Percentiles rank a stretch among this genome's conserved stretches.
Evolutionary conservation across 2,113 vertebrate genomes (phyloP).

Genomic region (Mellivora capensis): DNA sequence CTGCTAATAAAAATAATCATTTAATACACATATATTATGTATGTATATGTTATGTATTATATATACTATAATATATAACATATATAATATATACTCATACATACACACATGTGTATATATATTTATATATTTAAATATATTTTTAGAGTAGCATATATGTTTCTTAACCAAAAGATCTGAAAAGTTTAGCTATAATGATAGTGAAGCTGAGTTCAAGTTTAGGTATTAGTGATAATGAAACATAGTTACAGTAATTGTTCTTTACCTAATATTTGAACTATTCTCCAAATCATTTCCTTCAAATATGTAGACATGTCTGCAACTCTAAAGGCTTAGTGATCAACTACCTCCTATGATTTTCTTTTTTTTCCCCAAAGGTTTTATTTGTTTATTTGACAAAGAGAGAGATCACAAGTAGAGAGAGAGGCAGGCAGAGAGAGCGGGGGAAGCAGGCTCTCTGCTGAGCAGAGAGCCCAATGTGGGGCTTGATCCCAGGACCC

Average conservation of each 20-base stretch:
- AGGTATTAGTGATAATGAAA: neutral
- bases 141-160: neutral
- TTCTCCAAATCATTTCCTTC: neutral
- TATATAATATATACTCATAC: neutral
- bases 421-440: too few relatives aligned
- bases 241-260: neutral
- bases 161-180: neutral
- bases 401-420: too few relatives aligned
- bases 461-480: too few relatives aligned
- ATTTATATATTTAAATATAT: neutral
- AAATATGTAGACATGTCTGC: neutral
- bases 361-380: neutral
- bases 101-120: neutral
- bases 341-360: neutral
- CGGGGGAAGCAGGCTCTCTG: too few relatives aligned
- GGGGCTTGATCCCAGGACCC: too few relatives aligned
- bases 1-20: neutral
- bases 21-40: neutral
- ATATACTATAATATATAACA: neutral
- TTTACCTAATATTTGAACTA: slow-evolving; percentile 7
- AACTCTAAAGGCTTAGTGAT: neutral
- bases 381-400: too few relatives aligned
- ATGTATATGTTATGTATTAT: neutral
- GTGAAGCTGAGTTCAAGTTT: neutral
- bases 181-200: neutral